phyloP scores from a whole-genome alignment of 2,113 vertebrate genomes.

The Sturnira hondurensis region DNA sequence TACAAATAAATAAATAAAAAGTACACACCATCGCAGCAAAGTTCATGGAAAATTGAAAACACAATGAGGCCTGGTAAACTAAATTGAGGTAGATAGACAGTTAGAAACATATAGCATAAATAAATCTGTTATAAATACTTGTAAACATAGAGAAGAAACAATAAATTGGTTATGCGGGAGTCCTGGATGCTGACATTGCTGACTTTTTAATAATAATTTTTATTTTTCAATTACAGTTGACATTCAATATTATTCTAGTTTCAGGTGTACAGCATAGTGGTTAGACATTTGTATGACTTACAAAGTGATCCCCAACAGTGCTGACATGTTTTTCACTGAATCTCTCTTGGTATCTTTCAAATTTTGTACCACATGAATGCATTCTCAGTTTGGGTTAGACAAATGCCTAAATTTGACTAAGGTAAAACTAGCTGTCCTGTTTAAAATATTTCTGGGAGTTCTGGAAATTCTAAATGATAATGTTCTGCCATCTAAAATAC shows the following conservation, averaged over 20 bases:
- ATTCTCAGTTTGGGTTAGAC: neutral
- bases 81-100: neutral
- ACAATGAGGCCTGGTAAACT: neutral
- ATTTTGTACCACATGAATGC: neutral
- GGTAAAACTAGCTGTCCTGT: neutral
- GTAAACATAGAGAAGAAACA: neutral
- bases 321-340: neutral
- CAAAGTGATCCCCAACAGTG: neutral
- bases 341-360: neutral
- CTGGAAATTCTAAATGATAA: neutral
- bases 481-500: neutral
- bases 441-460: slow-evolving; percentile 21
- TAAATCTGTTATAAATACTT: neutral
- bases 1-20: too few relatives aligned
- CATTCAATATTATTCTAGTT: neutral
- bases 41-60: neutral
- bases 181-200: neutral
- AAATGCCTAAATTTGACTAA: neutral
- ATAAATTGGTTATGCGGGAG: neutral
- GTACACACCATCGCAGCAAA: neutral
- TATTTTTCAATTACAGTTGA: neutral
- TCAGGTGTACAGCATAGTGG: neutral
- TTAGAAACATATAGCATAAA: neutral
- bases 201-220: neutral
- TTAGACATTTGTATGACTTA: neutral